Conservation (phyloP, 2,113 vertebrate species). For the Helogale parvula region DNA sequence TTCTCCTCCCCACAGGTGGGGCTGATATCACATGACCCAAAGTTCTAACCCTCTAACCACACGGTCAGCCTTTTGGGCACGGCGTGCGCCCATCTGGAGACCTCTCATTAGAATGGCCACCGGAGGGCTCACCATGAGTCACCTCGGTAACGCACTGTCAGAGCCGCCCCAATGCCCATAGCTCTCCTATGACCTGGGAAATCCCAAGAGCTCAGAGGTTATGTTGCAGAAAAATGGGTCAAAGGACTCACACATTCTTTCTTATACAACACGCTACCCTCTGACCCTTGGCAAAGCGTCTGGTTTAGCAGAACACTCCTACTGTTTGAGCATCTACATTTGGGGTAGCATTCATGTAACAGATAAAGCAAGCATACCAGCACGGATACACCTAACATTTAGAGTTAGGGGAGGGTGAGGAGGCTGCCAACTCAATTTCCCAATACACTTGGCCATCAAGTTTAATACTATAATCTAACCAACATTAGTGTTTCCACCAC, state of each 20-base stretch:
- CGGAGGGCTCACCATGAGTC: not conserved
- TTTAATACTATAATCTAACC: not conserved
- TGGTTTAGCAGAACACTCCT: not conserved
- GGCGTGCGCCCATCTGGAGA: not conserved
- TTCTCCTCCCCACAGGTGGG: not conserved
- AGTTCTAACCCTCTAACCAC: not conserved
- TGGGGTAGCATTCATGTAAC: not conserved
- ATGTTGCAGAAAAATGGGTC: not conserved
- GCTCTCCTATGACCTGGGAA: not conserved
- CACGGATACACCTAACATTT: not conserved
- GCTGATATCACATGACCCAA: not conserved
- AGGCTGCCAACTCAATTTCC: not conserved
- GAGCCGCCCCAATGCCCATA: not conserved
- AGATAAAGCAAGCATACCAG: not conserved
- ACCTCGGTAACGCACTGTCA: not conserved
- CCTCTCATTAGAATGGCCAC: not conserved
- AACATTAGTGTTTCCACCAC: not conserved
- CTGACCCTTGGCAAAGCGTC: not conserved
- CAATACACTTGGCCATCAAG: not conserved
- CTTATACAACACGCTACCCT: not conserved
- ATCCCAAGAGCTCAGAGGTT: not conserved
- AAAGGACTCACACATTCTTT: not conserved
- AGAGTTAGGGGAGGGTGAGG: not conserved
- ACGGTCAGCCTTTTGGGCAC: not conserved
- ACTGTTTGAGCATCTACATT: not conserved